Conservation (phyloP, 2,797 vertebrate species). For the Podarcis lilfordi region DNA sequence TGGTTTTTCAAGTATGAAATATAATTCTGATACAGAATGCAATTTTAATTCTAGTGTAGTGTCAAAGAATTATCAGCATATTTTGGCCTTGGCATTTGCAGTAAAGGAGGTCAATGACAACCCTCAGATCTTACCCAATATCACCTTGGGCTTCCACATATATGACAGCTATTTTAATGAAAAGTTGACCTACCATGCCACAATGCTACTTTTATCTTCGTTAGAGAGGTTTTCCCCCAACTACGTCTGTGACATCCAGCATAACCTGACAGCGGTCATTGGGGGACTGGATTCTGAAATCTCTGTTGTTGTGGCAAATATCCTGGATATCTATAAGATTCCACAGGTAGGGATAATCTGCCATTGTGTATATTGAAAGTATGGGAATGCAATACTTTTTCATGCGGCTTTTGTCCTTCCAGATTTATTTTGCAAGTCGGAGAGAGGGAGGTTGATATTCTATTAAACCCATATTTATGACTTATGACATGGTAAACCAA, state of each 20-base stretch:
- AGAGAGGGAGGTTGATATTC: background rate
- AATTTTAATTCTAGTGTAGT: background rate
- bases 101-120: background rate
- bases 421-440: background rate
- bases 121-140: background rate
- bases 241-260: background rate
- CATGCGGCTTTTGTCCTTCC: background rate
- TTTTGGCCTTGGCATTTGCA: background rate
- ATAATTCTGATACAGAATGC: background rate
- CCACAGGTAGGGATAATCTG: background rate
- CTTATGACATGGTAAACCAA: background rate
- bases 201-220: background rate
- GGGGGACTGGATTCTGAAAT: background rate
- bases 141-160: background rate
- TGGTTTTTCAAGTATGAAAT: background rate
- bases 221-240: background rate
- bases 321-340: background rate
- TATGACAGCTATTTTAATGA: background rate
- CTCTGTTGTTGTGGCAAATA: background rate
- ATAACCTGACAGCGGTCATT: background rate
- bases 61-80: background rate
- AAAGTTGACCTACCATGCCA: background rate
- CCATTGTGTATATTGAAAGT: background rate
- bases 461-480: background rate
- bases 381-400: background rate